Conservation (phyloP, 1,140 invertebrate species). For the Tetramorium parvispinum region DNA sequence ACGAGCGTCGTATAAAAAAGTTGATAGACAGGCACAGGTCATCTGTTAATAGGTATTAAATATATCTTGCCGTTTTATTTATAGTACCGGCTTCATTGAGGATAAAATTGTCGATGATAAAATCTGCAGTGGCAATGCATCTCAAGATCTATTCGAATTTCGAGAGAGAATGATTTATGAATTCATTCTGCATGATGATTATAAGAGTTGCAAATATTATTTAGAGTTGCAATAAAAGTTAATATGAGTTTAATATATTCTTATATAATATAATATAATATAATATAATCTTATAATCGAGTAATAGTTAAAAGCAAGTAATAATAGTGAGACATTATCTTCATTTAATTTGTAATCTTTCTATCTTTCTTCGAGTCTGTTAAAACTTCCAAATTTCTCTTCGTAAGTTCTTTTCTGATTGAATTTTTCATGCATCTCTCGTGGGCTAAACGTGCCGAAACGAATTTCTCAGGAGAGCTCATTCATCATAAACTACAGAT, state of each 20-base stretch:
- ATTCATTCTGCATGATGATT: neutral
- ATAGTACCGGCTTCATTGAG: conserved; percentile 4
- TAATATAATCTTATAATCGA: neutral
- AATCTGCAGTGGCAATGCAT: neutral
- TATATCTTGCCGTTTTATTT: conserved; percentile 28
- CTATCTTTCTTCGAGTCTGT: neutral
- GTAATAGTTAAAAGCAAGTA: neutral
- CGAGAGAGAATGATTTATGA: neutral
- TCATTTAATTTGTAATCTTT: neutral
- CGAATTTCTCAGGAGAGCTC: neutral
- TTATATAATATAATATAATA: no score
- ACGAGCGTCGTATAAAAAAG: neutral
- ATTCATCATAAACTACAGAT: neutral
- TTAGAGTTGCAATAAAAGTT: neutral
- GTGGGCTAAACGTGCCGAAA: neutral
- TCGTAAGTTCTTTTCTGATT: neutral
- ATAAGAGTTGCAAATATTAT: neutral
- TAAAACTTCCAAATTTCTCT: neutral
- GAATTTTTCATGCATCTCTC: neutral
- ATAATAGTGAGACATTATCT: neutral
- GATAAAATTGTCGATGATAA: conserved; percentile 27
- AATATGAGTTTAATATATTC: conserved; percentile 6
- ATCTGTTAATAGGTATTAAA: conserved; percentile 31
- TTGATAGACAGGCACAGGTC: neutral
- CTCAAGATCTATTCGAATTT: neutral